Base-by-base conservation (phyloP, 2,888 invertebrate genomes). In the Dicycla oo region DNA sequence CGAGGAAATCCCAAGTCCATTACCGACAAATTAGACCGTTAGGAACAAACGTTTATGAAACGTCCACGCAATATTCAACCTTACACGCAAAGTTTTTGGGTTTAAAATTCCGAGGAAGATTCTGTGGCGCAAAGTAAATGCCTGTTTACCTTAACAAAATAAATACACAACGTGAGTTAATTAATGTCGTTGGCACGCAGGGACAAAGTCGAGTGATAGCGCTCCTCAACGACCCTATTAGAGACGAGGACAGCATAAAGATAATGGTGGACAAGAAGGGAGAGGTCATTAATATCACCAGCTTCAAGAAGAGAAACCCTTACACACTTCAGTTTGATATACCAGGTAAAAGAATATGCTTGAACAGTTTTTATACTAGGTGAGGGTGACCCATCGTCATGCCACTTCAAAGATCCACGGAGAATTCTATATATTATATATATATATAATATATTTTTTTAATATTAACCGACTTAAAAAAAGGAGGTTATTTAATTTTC, bases 151-250 rank as follows among this genome's bases (percentile, higher is more conserved):
- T 66, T 77, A 79, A 81, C 81, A 60, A 81, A 74, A 80, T 80
- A 77, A 82, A 82, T 83, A 81, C 84, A 70, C 72, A 70, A 73
- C 85, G 79, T 85, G 81, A 78, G 69, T 72, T 82, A 61, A 86
- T 85, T 84, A 78, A 72, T 68, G 64, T 73, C 72, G 75, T 80
- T 86, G 77, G 77, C 88, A 89, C 91, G 73, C 93, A 98, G 98
- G 98, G 98, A 30, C 98, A 98, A 91, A 98, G 97, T 90, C 97
- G 98, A 88, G 97, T 98, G 76, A 97, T 98, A 88, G 97, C 98
- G 57, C 96, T 98, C 74, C 94, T 98, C 73, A 97, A 97, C 81
- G 98, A 98, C 86, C 98, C 98, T 0, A 95, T 98, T 81, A 96
- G 97, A 88, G 97, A 97, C 65, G 98, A 98, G 86, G 98, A 98